Evolutionary conservation across 2,797 vertebrate species (phyloP).

Genomic region (Clarias laeviceps): DNA sequence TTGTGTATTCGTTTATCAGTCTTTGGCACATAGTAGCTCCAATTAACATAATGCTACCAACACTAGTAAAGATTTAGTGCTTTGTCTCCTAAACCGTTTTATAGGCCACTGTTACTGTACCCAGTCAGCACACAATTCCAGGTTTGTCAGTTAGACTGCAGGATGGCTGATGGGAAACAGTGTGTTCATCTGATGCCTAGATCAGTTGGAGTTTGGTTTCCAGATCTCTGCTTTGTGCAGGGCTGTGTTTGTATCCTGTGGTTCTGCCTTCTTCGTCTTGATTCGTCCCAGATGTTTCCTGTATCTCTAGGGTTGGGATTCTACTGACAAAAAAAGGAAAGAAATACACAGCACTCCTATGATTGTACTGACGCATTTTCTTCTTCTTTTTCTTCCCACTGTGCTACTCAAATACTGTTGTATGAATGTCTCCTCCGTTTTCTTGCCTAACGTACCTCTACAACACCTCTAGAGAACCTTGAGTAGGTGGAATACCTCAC

Average conservation of each 20-base stretch:
- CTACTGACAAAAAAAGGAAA: conserved; percentile 45
- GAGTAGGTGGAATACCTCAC: conserved; percentile 13
- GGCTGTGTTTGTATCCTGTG: conserved; percentile 73
- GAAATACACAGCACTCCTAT: conserved; percentile 35
- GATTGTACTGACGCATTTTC: conserved; percentile 37
- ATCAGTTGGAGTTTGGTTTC: conserved; percentile 57
- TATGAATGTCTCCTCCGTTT: conserved; percentile 62
- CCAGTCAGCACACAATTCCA: not conserved
- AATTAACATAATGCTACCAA: not conserved
- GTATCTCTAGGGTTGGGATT: conserved; percentile 68
- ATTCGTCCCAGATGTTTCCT: conserved; percentile 96
- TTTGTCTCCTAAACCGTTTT: not conserved
- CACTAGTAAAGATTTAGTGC: not conserved
- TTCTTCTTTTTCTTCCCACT: conserved; percentile 48
- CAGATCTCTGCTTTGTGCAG: conserved; percentile 55
- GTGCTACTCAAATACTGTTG: conserved; percentile 62
- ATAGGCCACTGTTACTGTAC: not conserved
- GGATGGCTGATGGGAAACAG: conserved; percentile 25
- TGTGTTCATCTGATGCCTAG: conserved; percentile 17
- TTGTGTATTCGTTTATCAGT: not conserved
- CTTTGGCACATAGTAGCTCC: not conserved
- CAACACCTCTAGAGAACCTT: conserved; percentile 27
- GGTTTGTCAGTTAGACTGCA: conserved; percentile 5
- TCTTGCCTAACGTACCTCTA: conserved; percentile 42
- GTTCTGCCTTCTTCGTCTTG: conserved; percentile 68